Evolutionary conservation across 2,888 invertebrate genomes (phyloP), one percentile per base, ranked within the genome.

Genomic region (Coremacera marginata): DNA sequence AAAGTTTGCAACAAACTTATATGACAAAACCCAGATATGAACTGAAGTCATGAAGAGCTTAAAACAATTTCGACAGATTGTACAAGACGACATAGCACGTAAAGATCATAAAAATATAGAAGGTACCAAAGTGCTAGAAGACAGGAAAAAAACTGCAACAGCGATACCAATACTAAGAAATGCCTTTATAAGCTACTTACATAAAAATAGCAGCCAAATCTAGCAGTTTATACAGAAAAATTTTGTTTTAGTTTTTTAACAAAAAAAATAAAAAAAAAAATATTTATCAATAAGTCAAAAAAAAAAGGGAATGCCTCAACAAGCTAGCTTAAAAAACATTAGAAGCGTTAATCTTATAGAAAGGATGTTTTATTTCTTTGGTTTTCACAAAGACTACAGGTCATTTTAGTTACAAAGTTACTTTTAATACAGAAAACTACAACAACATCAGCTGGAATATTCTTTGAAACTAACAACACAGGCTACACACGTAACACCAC

Each of bases 301-400:
- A 62, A 27, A 22, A 31, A 31, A 31, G n/a, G 25, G 60, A 27
- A 62, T 16, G 14, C 2, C 14, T 4, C 11, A 60, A 27, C 44
- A 44, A 44, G 44, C 44, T 44, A 44, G 14, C 44, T 11, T 11
- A 44, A 11, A 11, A 1, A 44, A 51, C 25, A 70, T 52, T 22
- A 49, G 70, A 70, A 70, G 71, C 71, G 44, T 57, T 71, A 44
- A 71, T 57, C 57, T 19, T 71, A 11, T 37, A 16, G 19, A 22
- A 37, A 31, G 57, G 19, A 37, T n/a, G 34, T 22, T 57, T 71
- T 60, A n/a, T 71, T 44, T 55, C 55, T 14, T 57, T 34, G 14
- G 3, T 57, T 22, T 57, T n/a, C 5, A n/a, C 22, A 57, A 8
- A 19, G 57, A 25, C 55, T 57, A 55, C 37, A 71, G 34, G 55